phyloP scores from a whole-genome alignment of 2,113 vertebrate genomes.

The Holacanthus passer region DNA sequence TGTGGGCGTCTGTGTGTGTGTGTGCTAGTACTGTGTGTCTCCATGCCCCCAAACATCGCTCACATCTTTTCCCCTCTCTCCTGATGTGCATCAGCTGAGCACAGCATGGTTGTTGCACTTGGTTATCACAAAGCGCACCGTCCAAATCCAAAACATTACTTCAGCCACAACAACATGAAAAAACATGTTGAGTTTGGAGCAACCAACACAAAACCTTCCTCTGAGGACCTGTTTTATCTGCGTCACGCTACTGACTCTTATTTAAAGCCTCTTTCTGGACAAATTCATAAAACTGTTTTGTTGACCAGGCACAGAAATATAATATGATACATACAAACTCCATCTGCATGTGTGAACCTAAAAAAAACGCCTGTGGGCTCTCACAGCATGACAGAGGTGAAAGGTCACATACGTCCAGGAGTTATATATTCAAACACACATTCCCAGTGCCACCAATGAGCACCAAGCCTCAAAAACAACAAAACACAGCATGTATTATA shows the following conservation, averaged over 20 bases:
- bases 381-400: neutral
- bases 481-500: conserved; percentile 46
- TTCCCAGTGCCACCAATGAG: conserved; percentile 19
- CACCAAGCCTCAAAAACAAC: conserved; percentile 38
- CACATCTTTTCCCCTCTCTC: conserved; percentile 36
- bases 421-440: conserved; percentile 44
- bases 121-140: conserved; percentile 44
- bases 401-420: conserved; percentile 2
- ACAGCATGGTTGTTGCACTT: conserved; percentile 39
- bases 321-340: conserved; percentile 4
- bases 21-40: conserved; percentile 26
- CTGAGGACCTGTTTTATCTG: neutral
- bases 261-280: neutral
- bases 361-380: conserved; percentile 2
- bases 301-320: neutral
- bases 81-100: conserved; percentile 63
- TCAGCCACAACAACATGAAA: conserved; percentile 39
- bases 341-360: neutral
- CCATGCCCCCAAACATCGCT: conserved; percentile 38
- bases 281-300: neutral
- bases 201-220: neutral
- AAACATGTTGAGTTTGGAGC: neutral
- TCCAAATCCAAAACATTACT: conserved; percentile 28
- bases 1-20: conserved; percentile 30
- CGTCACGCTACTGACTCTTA: neutral